Base-by-base conservation (phyloP, 2,888 invertebrate species). In the Phyllotreta cruciferae region DNA sequence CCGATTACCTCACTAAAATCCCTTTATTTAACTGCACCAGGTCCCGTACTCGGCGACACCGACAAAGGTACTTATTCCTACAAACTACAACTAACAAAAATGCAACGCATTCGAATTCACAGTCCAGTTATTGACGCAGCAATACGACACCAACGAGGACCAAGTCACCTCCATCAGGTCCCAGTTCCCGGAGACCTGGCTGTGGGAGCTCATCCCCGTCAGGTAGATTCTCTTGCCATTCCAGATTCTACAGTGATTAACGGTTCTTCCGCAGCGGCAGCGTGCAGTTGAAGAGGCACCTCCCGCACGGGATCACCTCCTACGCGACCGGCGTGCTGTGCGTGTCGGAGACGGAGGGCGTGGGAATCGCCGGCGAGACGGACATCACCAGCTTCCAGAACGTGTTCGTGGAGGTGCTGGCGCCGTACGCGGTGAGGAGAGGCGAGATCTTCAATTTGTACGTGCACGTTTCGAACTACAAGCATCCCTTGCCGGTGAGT, bases 391-490 rank as follows among this genome's bases (percentile, higher is more conserved):
- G 84, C 14, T 91, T 91, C 78, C 89, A 91, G 62, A 89, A 90
- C 5, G 90, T 92, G 79, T 92, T 92, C 80, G 83, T 91, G 24
- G 89, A 91, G 70, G 86, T 90, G 37, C 85, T 87, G 61, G 80
- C 87, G 11, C 90, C 92, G 0, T 86, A 86, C 64, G 86, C 87
- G 0, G 83, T 91, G 0, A 86, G 88, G 61, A 83, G 88, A 1
- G 88, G 87, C 0, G 92, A 92, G 80, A 79, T 83, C 10, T 79
- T 89, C 34, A 84, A 87, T 52, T 79, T 92, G 53, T 84, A 87
- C 66, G 88, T 90, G 11, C 85, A 89, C 0, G 82, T 91, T 45
- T 91, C 88, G 81, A 92, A 91, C 80, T 91, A 91, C 75, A 81
- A 87, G 57, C 85, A 89, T 67, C 87, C 87, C 52, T 78, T 92